Evolutionary conservation across 2,113 vertebrate species (phyloP).

Genomic region (Pluvialis apricaria): DNA sequence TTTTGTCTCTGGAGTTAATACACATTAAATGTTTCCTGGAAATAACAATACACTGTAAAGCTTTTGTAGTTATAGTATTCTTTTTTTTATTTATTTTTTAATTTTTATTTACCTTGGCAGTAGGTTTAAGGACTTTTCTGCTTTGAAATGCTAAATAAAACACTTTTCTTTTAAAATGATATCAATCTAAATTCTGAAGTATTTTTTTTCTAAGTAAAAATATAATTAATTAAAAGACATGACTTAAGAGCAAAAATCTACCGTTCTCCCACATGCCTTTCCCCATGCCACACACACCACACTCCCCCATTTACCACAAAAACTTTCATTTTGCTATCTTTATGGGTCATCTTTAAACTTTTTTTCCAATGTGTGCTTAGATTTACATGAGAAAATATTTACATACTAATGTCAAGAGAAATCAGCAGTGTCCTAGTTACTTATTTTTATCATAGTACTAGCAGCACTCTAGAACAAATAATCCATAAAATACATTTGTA

Average conservation of each 20-base stretch:
- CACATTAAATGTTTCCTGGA: neutral
- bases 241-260: neutral
- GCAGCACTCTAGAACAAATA: neutral
- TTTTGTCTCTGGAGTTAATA: neutral
- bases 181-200: neutral
- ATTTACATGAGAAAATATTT: neutral
- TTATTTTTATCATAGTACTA: neutral
- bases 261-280: accelerated
- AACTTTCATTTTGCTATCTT: neutral
- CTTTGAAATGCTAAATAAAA: neutral
- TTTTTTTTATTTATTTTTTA: neutral
- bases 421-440: neutral
- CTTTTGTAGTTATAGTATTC: neutral
- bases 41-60: neutral
- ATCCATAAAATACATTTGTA: neutral
- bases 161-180: neutral
- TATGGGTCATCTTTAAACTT: neutral
- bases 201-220: neutral
- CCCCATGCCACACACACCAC: accelerated
- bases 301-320: neutral
- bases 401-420: neutral
- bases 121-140: neutral
- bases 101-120: neutral
- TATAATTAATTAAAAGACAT: neutral
- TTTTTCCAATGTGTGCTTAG: neutral